A percentile compares a stretch with the other conserved stretches of the same genome.
Conservation (phyloP, 2,113 vertebrate genomes). For the Psettodes erumei region DNA sequence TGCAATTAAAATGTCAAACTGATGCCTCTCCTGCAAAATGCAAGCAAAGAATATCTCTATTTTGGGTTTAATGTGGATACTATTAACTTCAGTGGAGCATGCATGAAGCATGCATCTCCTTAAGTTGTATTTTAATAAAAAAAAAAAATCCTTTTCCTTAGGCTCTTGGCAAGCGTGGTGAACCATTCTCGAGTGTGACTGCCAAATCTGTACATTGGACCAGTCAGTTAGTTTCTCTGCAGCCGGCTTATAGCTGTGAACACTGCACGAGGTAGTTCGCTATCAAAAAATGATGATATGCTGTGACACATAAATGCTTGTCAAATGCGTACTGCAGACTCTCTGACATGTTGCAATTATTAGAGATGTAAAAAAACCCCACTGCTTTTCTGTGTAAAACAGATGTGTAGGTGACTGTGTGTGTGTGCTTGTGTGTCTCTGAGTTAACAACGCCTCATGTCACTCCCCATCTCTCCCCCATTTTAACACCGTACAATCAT, state of each 20-base stretch:
- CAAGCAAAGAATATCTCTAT: not conserved
- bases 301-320: constrained; percentile 18
- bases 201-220: constrained; percentile 19
- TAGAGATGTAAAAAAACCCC: constrained; percentile 9
- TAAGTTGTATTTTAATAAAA: constrained; percentile 34
- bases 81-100: not conserved
- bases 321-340: not conserved
- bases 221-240: not conserved
- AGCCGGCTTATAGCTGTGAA: not conserved
- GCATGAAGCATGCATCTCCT: no score
- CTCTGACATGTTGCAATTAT: constrained; percentile 12
- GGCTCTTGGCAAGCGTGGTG: constrained; percentile 32
- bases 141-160: constrained; percentile 26
- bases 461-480: not conserved
- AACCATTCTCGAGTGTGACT: constrained; percentile 9
- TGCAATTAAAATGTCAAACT: no score
- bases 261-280: not conserved
- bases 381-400: not conserved
- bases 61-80: not conserved
- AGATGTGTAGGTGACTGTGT: not conserved
- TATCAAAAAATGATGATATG: constrained; percentile 5
- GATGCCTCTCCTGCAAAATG: no score
- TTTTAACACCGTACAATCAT: constrained; percentile 3
- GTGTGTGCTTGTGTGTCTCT: not conserved
- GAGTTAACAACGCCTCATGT: not conserved